Evolutionary conservation across 2,888 invertebrate genomes (phyloP).

Genomic region (Limnephilus marmoratus): DNA sequence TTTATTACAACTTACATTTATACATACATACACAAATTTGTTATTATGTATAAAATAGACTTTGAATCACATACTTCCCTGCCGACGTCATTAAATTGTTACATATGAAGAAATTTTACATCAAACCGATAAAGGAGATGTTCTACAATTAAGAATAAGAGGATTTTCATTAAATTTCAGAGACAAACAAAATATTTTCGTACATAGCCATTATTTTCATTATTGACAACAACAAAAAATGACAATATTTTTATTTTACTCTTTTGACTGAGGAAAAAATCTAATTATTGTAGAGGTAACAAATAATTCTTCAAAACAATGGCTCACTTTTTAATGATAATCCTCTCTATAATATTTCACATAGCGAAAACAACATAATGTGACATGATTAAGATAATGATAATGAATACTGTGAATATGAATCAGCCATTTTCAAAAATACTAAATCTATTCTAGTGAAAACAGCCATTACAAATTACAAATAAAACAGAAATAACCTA

Average conservation of each 20-base stretch:
- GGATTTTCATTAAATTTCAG: neutral
- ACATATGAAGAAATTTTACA: neutral
- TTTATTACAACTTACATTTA: conserved; percentile 14
- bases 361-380: neutral
- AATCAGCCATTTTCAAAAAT: conserved; percentile 2
- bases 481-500: neutral
- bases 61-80: conserved; percentile 14
- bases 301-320: neutral
- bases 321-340: neutral
- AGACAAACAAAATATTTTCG: neutral
- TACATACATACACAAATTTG: conserved; percentile 6
- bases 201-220: neutral
- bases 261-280: neutral
- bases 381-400: neutral
- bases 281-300: neutral
- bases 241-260: neutral
- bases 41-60: conserved; percentile 11
- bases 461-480: neutral
- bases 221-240: neutral
- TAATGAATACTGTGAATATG: neutral
- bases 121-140: neutral
- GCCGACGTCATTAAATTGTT: neutral
- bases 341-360: neutral
- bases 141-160: neutral
- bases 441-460: neutral